Conservation (phyloP, 2,113 vertebrate genomes). For the Actinemys pallida region DNA sequence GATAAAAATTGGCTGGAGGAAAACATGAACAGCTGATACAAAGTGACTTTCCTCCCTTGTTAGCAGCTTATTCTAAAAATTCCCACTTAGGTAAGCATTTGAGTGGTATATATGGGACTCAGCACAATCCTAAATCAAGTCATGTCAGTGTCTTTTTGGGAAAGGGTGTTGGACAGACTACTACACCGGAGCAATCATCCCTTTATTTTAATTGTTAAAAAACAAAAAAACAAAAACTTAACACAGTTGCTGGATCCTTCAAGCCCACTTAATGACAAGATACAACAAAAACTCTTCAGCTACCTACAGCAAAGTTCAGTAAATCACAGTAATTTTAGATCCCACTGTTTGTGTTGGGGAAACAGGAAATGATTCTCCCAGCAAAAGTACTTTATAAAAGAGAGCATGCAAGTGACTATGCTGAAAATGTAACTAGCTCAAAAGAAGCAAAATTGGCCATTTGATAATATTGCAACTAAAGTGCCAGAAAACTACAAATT, state of each 20-base stretch:
- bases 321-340: slow-evolving; percentile 1
- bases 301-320: neutral
- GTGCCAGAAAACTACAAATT: too few species aligned
- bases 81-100: neutral
- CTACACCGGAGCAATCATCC: neutral
- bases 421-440: neutral
- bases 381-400: neutral
- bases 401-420: neutral
- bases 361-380: neutral
- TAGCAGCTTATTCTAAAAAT: neutral
- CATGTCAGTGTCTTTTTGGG: neutral
- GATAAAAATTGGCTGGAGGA: neutral
- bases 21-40: neutral
- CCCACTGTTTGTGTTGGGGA: neutral
- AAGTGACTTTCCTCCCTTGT: rapidly evolving
- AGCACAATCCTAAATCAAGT: neutral
- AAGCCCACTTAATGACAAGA: slow-evolving; percentile 21
- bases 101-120: neutral
- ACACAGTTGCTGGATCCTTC: neutral
- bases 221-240: too few species aligned
- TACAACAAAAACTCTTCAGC: neutral
- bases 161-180: neutral
- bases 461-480: neutral
- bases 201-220: neutral
- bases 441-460: neutral